Percentiles rank a stretch among this genome's conserved stretches.
These are phyloP conservation scores for Mantis religiosa DNA, from an alignment of 2,888 invertebrate species.

Conservation along the genomic window DNA sequence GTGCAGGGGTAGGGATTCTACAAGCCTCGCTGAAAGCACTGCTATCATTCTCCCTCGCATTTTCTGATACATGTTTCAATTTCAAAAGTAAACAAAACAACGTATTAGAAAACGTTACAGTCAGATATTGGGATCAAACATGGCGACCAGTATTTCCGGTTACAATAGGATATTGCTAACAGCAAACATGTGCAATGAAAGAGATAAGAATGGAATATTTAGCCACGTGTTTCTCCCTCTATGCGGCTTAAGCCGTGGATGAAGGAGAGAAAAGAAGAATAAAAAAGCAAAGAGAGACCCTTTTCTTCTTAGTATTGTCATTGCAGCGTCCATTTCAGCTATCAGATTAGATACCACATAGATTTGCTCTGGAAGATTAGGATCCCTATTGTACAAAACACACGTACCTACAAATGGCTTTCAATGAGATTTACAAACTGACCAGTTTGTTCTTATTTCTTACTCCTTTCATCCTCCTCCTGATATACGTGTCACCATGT, in stretches of 20 bases:
- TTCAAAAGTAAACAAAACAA: conserved; percentile 24
- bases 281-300: no score
- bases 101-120: background rate
- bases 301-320: no score
- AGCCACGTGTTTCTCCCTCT: background rate
- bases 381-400: no score
- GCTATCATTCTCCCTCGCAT: background rate
- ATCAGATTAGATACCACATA: no score
- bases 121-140: background rate
- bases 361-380: no score
- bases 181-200: background rate
- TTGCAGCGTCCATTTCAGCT: no score
- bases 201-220: background rate
- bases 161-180: background rate
- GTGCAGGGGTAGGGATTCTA: background rate
- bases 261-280: background rate
- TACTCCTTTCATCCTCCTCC: no score
- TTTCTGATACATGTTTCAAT: conserved; percentile 25
- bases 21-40: background rate
- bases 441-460: no score
- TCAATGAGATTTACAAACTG: no score
- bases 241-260: background rate
- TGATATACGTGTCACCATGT: no score
- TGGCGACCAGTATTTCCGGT: background rate
- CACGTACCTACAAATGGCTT: no score